Base-by-base conservation (phyloP, 1,140 invertebrate genomes). In the Saccostrea glomerata region DNA sequence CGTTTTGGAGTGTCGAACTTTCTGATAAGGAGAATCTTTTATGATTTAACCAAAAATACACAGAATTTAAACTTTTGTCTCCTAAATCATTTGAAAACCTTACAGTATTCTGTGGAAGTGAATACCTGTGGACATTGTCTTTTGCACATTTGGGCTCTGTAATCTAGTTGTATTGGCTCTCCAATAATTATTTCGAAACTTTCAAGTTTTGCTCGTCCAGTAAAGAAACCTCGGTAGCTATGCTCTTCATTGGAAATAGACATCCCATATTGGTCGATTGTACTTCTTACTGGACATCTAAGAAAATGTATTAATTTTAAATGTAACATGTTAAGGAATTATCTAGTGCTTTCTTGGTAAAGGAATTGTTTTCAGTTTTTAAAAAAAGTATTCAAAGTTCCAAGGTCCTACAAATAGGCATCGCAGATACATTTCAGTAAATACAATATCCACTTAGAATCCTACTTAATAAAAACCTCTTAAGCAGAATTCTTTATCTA, bases 211-310 rank as follows among this genome's bases (percentile, higher is more conserved):
- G 25, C 70, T 36, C 70, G 30, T 17, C 70, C 70, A 13, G 25
- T 77, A 36, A 77, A 77, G 70, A 13, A 25, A 36, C 70, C 70
- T 15, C 4, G 2, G 3, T 36, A 11, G 25, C 25, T 30, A 77
- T 15, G 23, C 25, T 77, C 70, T 30, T 77, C 70, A 36, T 77
- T 77, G 70, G 70, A 77, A 3, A 77, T 77, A 17, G 70, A 77
- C 0, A 77, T 36, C 15, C 25, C 70, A 25, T 30, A 77, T 6
- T 13, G 13, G 15, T 25, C 25, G 70, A 77, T 77, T 11, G 70
- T 77, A 77, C 30, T 77, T 30, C 70, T 25, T 0, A 77, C 70
- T 12, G 70, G 70, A 17, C 70, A 77, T 25, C 70, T 77, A 36
- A 30, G 13, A 77, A 77, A 36, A 73, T 73, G 66, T n/a, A 5